Evolutionary conservation across 2,797 vertebrate species (phyloP), one percentile per base, ranked within the genome.

Genomic region (Karalla daura): DNA sequence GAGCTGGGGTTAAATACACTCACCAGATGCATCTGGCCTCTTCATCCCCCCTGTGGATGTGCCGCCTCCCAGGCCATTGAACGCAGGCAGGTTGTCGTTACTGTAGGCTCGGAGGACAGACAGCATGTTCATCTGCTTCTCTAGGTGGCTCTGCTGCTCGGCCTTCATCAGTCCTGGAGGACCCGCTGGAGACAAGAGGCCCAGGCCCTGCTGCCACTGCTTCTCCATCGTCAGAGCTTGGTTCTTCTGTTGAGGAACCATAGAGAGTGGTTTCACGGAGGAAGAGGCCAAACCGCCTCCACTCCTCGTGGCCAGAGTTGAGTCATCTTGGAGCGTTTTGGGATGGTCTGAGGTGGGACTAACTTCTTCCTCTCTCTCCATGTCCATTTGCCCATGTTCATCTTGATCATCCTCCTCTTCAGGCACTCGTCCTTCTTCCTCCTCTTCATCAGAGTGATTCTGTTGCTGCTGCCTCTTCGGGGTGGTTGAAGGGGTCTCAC

Each of bases 71-170:
- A 99, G 94, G 91, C 97, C 94, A 27, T 99, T 98, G 94, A 97
- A 99, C 77, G 95, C 93, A 43, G 96, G 95, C 69, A 98, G 93
- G 94, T 94, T 95, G 85, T 99, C 97, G 25, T 95, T 95, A 89
- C 96, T 96, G 93, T 98, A 99, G 90, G 97, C 96, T 94, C 97
- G 93, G 81, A 99, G 95, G 88, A 98, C 98, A 47, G 98, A 99
- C 85, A 99, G 92, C 93, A 95, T 94, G 89, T 96, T 98, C 93
- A 98, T 93, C 80, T 98, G 97, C 91, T 98, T 96, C 90, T 98
- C 98, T 72, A 97, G 92, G 87, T 95, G 94, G 84, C 83, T 90
- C 71, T 90, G 87, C 89, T 95, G 96, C 72, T 98, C 96, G 0
- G 94, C 90, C 92, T 97, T 96, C 81, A 95, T 85, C 83, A 95